Conservation (phyloP, 2,797 vertebrate species). For the Pachyuromys duprasi region DNA sequence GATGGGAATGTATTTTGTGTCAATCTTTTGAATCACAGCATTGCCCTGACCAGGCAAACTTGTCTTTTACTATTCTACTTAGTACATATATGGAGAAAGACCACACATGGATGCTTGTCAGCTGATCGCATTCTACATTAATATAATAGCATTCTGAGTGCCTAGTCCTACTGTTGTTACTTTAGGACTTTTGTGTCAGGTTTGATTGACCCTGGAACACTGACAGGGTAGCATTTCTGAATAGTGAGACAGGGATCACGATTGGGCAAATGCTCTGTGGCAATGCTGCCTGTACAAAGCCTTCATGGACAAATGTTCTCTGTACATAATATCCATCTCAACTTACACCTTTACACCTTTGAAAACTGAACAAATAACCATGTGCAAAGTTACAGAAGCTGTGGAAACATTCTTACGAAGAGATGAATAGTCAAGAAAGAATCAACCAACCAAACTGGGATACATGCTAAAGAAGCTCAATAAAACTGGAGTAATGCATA, state of each 20-base stretch:
- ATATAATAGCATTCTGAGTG: slow-evolving; percentile 2
- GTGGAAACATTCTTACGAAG: slow-evolving; percentile 1
- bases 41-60: slow-evolving; percentile 19
- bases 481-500: background rate
- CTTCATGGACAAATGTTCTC: background rate
- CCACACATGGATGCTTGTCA: background rate
- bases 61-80: slow-evolving; percentile 50
- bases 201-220: background rate
- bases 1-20: background rate
- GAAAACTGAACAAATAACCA: background rate
- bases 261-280: background rate
- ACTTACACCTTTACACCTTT: background rate
- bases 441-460: background rate
- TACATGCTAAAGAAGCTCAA: background rate
- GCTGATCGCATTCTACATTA: slow-evolving; percentile 10
- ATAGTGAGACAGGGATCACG: background rate
- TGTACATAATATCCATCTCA: background rate
- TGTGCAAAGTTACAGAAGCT: background rate
- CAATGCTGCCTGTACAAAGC: background rate
- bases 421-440: slow-evolving; percentile 39
- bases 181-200: background rate
- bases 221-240: slow-evolving; percentile 13
- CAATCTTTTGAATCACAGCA: slow-evolving; percentile 29
- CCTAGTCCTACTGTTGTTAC: background rate
- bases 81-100: background rate